A percentile compares a stretch with the other conserved stretches of the same genome.
These are phyloP conservation scores for Aspidiotus destructor DNA, from an alignment of 2,888 invertebrate genomes.

Conservation along the genomic window DNA sequence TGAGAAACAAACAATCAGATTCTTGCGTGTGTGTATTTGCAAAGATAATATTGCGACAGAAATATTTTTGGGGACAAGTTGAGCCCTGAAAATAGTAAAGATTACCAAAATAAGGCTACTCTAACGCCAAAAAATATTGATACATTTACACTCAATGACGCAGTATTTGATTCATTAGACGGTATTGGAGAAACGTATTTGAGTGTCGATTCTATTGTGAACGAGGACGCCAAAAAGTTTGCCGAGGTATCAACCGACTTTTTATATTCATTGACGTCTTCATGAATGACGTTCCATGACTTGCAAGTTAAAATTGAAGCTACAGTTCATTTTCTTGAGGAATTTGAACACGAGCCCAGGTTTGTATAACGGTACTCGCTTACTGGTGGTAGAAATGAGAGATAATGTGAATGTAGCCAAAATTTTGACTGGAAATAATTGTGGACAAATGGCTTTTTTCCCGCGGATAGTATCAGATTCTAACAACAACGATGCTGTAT, in stretches of 20 bases:
- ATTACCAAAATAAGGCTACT: conserved; percentile 6
- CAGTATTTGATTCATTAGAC: background rate
- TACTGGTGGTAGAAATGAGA: background rate
- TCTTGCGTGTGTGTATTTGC: background rate
- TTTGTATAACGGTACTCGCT: background rate
- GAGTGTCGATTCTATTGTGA: background rate
- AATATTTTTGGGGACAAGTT: conserved; percentile 6
- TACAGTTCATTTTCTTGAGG: background rate
- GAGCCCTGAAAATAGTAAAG: background rate
- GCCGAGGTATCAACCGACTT: background rate
- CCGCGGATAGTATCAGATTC: background rate
- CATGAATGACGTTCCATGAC: background rate
- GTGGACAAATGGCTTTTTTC: background rate
- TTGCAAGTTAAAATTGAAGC: background rate
- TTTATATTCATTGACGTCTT: background rate
- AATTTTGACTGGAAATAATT: background rate
- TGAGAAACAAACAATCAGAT: background rate
- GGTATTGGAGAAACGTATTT: background rate
- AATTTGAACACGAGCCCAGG: background rate
- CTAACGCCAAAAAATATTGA: conserved; percentile 1
- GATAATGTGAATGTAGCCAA: background rate
- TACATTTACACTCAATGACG: background rate
- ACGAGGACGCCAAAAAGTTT: background rate
- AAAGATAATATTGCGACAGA: background rate
- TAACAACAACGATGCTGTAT: background rate